phyloP scores from a whole-genome alignment of 2,113 vertebrate species.

The Gadus macrocephalus region DNA sequence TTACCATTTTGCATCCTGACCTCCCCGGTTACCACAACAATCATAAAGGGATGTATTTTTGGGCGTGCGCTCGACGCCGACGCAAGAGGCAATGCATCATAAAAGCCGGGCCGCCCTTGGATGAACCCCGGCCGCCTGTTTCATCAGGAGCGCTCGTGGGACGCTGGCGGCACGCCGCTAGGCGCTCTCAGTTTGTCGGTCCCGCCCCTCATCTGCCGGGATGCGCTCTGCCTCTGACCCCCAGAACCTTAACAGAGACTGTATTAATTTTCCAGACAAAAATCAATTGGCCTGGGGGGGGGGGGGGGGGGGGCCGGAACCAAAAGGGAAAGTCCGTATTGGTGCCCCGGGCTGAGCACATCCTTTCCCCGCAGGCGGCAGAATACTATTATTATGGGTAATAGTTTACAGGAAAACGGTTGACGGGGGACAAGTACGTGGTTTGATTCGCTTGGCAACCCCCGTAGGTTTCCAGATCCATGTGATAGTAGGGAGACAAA shows the following conservation, averaged over 20 bases:
- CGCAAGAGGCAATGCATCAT: constrained; percentile 52
- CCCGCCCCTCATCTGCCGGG: constrained; percentile 57
- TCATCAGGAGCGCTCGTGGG: constrained; percentile 49
- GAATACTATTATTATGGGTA: constrained; percentile 61
- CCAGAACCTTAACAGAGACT: constrained; percentile 47
- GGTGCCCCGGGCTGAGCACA: constrained; percentile 51
- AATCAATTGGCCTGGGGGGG: constrained; percentile 57
- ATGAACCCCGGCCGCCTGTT: constrained; percentile 31
- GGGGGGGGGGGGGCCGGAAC: constrained; percentile 37
- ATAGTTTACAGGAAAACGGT: constrained; percentile 45
- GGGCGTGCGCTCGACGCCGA: constrained; percentile 27
- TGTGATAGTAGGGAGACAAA: constrained; percentile 57
- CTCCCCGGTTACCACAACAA: constrained; percentile 33
- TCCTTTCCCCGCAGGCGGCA: constrained; percentile 39
- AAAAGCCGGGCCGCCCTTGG: constrained; percentile 42
- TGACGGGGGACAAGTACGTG: constrained; percentile 50
- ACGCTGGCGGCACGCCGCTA: not conserved
- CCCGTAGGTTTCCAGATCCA: constrained; percentile 19
- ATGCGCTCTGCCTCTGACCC: constrained; percentile 59
- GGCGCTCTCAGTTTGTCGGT: constrained; percentile 22
- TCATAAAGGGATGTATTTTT: constrained; percentile 34
- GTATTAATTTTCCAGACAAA: constrained; percentile 67
- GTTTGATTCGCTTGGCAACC: constrained; percentile 42
- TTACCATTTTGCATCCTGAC: constrained; percentile 19
- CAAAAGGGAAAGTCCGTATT: constrained; percentile 55